Evolutionary conservation across 2,113 vertebrate species (phyloP), one percentile per base, ranked within the genome.

Genomic region (Oryzias woworae): DNA sequence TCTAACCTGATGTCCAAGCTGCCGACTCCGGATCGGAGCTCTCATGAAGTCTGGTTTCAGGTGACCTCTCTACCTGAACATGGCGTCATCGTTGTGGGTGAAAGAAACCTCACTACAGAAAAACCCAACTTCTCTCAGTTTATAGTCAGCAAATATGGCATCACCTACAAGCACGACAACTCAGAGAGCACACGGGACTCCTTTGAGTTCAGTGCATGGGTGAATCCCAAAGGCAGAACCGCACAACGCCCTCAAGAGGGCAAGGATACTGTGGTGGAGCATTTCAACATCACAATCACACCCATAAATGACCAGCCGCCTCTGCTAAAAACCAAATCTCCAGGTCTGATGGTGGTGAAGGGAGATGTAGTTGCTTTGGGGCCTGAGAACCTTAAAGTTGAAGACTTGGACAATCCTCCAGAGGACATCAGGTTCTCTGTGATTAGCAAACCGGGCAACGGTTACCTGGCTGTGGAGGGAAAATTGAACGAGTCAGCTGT

Each of bases 101-200:
- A 97, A 71, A 89, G 90, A 84, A 95, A 95, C 0, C 18, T 97
- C 68, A 95, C 94, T 24, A 87, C 86, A 75, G 94, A 93, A 75
- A 96, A 96, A 54, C 93, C 95, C 1, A 92, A 92, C 71, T 97
- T 97, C 73, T 96, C 95, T 26, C 96, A 98, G 3, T 92, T 91
- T 24, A 85, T 94, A 22, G 51, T 97, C 43, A 94, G 93, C 85
- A 94, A 92, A 77, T 94, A 94, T 69, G 94, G 94, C 58, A 90
- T 96, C 73, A 79, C 83, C 1, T 96, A 96, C 47, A 3, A 91
- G 44, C 96, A 96, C 0, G 93, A 97, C 90, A 83, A 95, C 89
- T 96, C 95, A 0, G 96, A 97, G 84, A 95, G 92, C 0, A 82
- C 84, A 22, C 47, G 10, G 0, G 96, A 98, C 76, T 82, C 58